Percentiles rank a stretch among this genome's conserved stretches.
Evolutionary conservation across 2,113 vertebrate genomes (phyloP).

Genomic region (Synchiropus splendidus): DNA sequence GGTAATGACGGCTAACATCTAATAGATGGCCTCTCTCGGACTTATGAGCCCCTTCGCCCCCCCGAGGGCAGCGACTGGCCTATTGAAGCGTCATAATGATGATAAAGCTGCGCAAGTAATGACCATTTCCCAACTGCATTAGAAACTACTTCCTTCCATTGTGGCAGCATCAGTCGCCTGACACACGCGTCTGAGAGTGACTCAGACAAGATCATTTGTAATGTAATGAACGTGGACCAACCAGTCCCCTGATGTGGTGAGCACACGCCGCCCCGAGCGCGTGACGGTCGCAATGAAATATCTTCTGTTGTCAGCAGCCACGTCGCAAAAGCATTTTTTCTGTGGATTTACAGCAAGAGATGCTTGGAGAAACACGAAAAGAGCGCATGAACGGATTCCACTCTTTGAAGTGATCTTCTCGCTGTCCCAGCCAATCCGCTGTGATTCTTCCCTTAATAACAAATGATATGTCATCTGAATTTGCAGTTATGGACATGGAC

Average conservation of each 20-base stretch:
- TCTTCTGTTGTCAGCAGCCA: no score
- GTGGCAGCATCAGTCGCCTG: conserved; percentile 32
- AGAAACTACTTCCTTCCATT: conserved; percentile 34
- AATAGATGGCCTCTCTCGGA: conserved; percentile 3
- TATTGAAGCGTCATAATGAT: conserved; percentile 36
- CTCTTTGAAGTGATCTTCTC: no score
- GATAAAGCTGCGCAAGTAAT: conserved; percentile 39
- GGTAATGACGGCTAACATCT: conserved; percentile 5
- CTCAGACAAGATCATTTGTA: conserved; percentile 27
- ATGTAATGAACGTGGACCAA: conserved; percentile 24
- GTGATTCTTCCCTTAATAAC: no score
- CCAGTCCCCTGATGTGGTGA: background rate
- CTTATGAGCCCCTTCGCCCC: conserved; percentile 10
- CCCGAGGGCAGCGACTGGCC: conserved; percentile 24
- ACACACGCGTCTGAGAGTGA: conserved; percentile 22
- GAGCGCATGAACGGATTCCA: no score
- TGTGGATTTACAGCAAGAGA: no score
- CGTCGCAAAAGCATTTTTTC: no score
- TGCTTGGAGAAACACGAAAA: no score
- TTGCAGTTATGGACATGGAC: conserved; percentile 5
- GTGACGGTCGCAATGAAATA: no score
- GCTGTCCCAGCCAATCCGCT: no score
- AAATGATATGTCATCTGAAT: no score
- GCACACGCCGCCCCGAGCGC: no score
- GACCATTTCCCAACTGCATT: conserved; percentile 39